Evolutionary conservation across 2,797 vertebrate genomes (phyloP).

Genomic region (Crenuchus spilurus): DNA sequence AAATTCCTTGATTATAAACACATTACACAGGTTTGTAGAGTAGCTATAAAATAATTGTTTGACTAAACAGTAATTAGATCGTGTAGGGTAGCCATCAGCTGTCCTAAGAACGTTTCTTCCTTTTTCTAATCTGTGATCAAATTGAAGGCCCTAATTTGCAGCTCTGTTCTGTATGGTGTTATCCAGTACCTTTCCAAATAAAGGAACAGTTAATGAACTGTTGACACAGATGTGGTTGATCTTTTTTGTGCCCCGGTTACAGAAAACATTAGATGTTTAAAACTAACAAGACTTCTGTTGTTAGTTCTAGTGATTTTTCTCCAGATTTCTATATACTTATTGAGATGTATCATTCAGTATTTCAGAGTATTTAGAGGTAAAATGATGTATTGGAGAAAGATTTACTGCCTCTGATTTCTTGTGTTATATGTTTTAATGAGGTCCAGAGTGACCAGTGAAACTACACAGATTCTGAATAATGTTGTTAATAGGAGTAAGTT

Average conservation of each 20-base stretch:
- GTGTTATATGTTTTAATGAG: no score
- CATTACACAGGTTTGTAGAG: conserved; percentile 34
- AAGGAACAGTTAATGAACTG: conserved; percentile 52
- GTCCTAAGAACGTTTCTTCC: conserved; percentile 33
- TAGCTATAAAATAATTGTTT: conserved; percentile 35
- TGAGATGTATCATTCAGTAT: no score
- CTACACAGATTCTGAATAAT: no score
- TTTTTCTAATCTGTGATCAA: conserved; percentile 40
- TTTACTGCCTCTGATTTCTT: no score
- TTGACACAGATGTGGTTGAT: conserved; percentile 29
- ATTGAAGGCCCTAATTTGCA: conserved; percentile 37
- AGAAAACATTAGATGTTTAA: conserved; percentile 32
- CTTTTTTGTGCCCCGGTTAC: conserved; percentile 14
- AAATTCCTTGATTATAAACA: conserved; percentile 26
- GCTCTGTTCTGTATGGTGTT: conserved; percentile 53
- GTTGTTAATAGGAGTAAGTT: no score
- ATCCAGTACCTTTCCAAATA: conserved; percentile 57
- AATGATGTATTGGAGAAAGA: no score
- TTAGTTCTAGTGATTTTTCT: conserved; percentile 15
- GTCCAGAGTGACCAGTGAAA: no score
- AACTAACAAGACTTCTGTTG: conserved; percentile 10
- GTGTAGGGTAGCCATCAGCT: conserved; percentile 39
- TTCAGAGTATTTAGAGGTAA: no score
- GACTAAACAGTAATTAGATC: conserved; percentile 38
- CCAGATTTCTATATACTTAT: no score